phyloP scores from a whole-genome alignment of 1,140 invertebrate species.

The Listronotus oregonensis region DNA sequence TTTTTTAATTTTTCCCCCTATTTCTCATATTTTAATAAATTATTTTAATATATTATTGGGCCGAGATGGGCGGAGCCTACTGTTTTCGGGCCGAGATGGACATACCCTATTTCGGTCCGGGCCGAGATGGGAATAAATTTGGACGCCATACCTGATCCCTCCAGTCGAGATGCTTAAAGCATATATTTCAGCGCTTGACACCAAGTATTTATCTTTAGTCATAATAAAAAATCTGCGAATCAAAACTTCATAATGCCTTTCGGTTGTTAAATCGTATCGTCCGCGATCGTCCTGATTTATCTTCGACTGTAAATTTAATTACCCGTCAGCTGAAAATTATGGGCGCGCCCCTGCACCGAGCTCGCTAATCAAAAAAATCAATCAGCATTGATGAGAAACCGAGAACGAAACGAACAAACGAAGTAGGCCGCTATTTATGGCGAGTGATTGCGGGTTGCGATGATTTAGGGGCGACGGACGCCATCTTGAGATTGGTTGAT shows the following conservation, averaged over 20 bases:
- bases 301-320: constrained; percentile 35
- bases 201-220: neutral
- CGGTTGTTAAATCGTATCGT: constrained; percentile 10
- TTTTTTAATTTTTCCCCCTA: too few species aligned
- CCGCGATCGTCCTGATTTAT: constrained; percentile 23
- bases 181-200: too few species aligned
- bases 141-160: too few species aligned
- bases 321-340: constrained; percentile 32
- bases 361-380: constrained; percentile 40
- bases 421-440: constrained; percentile 50
- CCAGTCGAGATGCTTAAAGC: too few species aligned
- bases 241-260: constrained; percentile 1
- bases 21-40: too few species aligned
- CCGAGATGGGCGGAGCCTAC: too few species aligned
- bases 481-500: constrained; percentile 49
- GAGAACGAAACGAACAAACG: constrained; percentile 33
- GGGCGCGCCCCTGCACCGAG: constrained; percentile 29
- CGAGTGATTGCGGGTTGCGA: constrained; percentile 51
- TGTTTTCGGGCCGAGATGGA: too few species aligned
- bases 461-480: constrained; percentile 49
- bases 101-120: too few species aligned
- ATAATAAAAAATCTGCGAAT: constrained; percentile 10
- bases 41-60: too few species aligned
- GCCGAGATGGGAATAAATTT: too few species aligned
- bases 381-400: constrained; percentile 40